Base-by-base conservation (phyloP, 2,113 vertebrate genomes). In the Ailuropoda melanoleuca region DNA sequence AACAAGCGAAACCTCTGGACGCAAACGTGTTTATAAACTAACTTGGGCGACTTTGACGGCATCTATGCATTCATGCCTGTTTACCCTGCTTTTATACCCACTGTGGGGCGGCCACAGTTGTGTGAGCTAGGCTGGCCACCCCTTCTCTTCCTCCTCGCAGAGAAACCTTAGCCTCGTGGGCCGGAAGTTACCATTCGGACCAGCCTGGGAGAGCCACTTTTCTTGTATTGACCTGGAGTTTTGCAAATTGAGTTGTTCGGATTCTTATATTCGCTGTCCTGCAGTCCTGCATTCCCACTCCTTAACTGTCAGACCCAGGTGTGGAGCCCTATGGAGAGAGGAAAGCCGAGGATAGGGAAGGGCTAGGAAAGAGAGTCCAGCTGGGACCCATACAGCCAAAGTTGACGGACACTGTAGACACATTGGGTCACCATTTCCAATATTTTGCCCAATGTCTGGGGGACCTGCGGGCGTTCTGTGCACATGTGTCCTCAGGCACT, bases 141-240 rank as follows among this genome's bases (percentile, higher is more conserved):
- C 43, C 2, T 29, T 12, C 34, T 86, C 56, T n/a, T 0, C 5
- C 46, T 34, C 48, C 1, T 3, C 0, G 6, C 29, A 13, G 31
- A 21, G 34, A 88, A n/a, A 29, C 12, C 72, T 85, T 19, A 48
- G 34, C 31, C 37, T 43, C 8, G 0, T 53, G 2, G 0, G 6
- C 23, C 0, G 1, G n/a, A 62, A 96, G 37, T 80, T 50, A 53
- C 55, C 39, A 8, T 93, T 88, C 37, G 26, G 68, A 26, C 74
- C 90, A 84, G 24, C 93, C 66, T 50, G 85, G 96, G 75, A 78
- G 64, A 78, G 7, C 24, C 56, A 23, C 34, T 34, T 70, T 81
- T 37, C 74, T 24, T 9, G 48, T 12, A 11, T 29, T 18, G n/a
- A 68, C 50, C n/a, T 4, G 34, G 19, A 23, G 29, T 15, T 23